Evolutionary conservation across 2,797 vertebrate genomes (phyloP), one percentile per base, ranked within the genome.

Genomic region (Alauda arvensis): DNA sequence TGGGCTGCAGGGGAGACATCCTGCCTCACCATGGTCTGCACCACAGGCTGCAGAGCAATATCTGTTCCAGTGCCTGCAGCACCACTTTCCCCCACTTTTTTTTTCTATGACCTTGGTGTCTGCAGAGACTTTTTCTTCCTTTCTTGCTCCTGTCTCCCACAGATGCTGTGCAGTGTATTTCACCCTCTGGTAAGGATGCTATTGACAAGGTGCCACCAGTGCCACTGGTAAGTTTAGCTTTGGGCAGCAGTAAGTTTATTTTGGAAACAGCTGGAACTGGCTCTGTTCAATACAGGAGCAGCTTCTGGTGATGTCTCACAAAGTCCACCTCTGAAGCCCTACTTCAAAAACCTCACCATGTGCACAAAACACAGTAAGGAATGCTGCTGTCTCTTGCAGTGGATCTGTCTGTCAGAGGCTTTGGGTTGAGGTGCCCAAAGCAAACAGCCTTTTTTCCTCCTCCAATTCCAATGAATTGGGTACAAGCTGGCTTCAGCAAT

Each of bases 401-500:
- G 2, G 20, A 55, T 66, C 33, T 43, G 6, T 66, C 33, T 43
- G 6, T 45, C 37, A 53, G 24, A 18, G 43, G 43, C 17, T 34
- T 56, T 60, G 29, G 17, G 14, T 42, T 48, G 39, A 68, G 10
- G 12, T 4, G 12, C 25, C n/a, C 25, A 21, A 55, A 86, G 21
- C 81, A 82, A 91, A 40, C 43, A 94, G 46, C 45, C 34, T 56
- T 87, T 89, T 81, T 71, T 16, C 25, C 33, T 71, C 14, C 10
- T 68, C 14, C 45, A 37, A 6, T 69, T 84, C 9, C 18, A 3
- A 2, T 55, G 52, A 37, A 40, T 59, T 43, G 21, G 75, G 67
- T 90, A 88, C 48, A 65, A 8, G 3, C 25, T 33, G 65, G 68
- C 67, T 94, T 95, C 90, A 95, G 83, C 72, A 90, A 83, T 95